A percentile compares a stretch with the other conserved stretches of the same genome.
These are phyloP conservation scores for Xiphias gladius DNA, from an alignment of 2,113 vertebrate genomes.

Conservation along the genomic window DNA sequence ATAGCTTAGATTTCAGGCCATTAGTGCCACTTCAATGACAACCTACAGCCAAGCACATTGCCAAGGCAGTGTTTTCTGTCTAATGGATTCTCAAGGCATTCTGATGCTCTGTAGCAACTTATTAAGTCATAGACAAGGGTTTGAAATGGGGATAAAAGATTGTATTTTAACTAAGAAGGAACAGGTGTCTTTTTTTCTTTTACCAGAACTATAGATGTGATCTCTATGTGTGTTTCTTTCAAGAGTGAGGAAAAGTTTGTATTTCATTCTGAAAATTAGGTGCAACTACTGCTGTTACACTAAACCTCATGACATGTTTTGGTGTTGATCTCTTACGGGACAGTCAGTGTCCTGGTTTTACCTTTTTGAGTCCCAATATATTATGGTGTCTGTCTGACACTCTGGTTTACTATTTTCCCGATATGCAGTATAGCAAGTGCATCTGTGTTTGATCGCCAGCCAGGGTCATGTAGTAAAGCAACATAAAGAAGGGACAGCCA, in stretches of 20 bases:
- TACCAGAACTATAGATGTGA: conserved; percentile 31
- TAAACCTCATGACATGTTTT: conserved; percentile 21
- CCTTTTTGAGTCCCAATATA: neutral
- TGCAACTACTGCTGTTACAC: conserved; percentile 20
- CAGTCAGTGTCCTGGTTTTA: conserved; percentile 6
- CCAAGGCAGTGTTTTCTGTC: conserved; percentile 52
- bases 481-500: conserved; percentile 62
- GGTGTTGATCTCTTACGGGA: conserved; percentile 22
- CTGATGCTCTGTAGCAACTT: conserved; percentile 58
- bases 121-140: conserved; percentile 56
- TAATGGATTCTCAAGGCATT: conserved; percentile 47
- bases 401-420: conserved; percentile 11
- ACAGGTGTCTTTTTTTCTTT: conserved; percentile 42
- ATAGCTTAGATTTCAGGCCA: conserved; percentile 76
- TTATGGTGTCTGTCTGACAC: neutral
- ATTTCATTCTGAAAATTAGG: conserved; percentile 50
- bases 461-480: conserved; percentile 46
- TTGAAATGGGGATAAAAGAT: conserved; percentile 74
- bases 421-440: conserved; percentile 30
- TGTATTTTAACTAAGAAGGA: conserved; percentile 68
- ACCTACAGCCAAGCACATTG: conserved; percentile 51
- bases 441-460: conserved; percentile 58
- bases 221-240: conserved; percentile 42
- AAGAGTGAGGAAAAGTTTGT: conserved; percentile 72
- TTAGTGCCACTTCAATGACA: conserved; percentile 80